A percentile compares a stretch with the other conserved stretches of the same genome.
These are phyloP conservation scores for Arenaria interpres DNA, from an alignment of 2,113 vertebrate species.

Conservation along the genomic window DNA sequence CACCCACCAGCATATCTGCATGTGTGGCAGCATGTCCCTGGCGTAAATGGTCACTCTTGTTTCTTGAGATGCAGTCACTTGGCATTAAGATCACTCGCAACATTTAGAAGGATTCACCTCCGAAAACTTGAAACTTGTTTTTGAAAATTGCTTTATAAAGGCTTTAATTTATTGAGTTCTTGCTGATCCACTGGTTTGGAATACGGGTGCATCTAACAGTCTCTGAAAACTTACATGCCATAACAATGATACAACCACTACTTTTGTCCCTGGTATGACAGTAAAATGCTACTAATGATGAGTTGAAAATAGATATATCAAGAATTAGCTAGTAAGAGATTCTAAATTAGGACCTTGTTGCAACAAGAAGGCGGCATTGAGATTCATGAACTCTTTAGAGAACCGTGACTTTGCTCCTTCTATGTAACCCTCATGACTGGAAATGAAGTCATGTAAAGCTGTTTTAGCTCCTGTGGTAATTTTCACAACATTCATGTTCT, in stretches of 20 bases:
- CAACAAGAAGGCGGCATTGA: background rate
- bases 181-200: background rate
- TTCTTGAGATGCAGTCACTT: background rate
- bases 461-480: background rate
- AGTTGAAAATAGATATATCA: background rate
- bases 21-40: background rate
- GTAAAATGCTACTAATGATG: background rate
- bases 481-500: background rate
- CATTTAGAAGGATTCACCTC: background rate
- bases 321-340: background rate
- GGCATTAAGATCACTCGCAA: background rate
- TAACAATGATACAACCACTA: background rate
- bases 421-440: background rate
- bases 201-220: background rate
- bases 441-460: background rate
- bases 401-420: background rate
- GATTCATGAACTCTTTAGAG: background rate
- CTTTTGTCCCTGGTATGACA: background rate
- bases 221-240: background rate
- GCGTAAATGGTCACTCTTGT: background rate
- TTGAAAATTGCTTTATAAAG: background rate
- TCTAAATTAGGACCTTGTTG: background rate
- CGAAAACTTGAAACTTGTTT: background rate
- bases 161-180: background rate
- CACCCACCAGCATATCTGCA: background rate